Evolutionary conservation across 2,113 vertebrate species (phyloP), one percentile per base, ranked within the genome.

Genomic region (Channa argus): DNA sequence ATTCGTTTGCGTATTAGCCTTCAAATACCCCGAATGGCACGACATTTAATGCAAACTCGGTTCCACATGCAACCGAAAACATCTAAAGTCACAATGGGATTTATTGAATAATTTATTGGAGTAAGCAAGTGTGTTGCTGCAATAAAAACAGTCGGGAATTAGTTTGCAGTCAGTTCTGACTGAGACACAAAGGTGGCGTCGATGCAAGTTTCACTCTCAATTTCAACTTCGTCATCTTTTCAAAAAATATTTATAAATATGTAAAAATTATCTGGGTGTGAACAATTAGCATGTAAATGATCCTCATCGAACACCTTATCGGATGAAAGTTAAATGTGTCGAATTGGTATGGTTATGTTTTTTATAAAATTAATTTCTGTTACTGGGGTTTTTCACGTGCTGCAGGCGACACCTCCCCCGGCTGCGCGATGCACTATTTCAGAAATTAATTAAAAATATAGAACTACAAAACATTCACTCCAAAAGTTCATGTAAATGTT

Each of bases 151-250:
- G 47, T 39, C 11, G 6, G 63, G 65, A 76, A 71, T 70, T 69
- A 66, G 83, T 84, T 67, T 74, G 58, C 73, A 79, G 86, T 85
- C 90, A 89, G 86, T 94, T 93, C 95, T 82, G 90, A 79, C 87
- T 67, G 88, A 96, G 92, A 96, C 96, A 97, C 95, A 95, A 96
- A 97, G 96, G 96, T 96, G 96, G 96, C 96, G 96, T 96, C 91
- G 84, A 88, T 55, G 89, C 90, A 92, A 92, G 93, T 92, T 89
- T 92, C 92, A 71, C 85, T 91, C 90, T 87, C 86, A 93, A 93
- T 95, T 97, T 93, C 94, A 95, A 97, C 95, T 96, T 95, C 97
- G 95, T 96, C 97, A 97, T 98, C 95, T 98, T 98, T 98, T 97
- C 96, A 97, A 97, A 97, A 97, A 97, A 97, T 95, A 96, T 95